Conservation (phyloP, 2,113 vertebrate species). For the Spilogale gracilis region DNA sequence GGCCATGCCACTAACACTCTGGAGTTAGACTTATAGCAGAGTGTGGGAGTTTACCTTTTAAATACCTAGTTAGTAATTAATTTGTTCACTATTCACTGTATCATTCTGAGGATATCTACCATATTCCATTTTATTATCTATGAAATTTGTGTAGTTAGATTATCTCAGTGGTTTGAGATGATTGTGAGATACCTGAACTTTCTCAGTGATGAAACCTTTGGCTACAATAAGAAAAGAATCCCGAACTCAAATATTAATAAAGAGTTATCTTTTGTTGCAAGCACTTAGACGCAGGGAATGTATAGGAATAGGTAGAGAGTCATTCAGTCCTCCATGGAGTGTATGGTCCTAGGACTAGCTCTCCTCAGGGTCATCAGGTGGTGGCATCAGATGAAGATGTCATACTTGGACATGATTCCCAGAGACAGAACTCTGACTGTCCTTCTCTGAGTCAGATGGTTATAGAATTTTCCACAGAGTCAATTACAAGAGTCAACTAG, state of each 20-base stretch:
- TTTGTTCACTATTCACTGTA: neutral
- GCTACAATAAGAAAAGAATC: neutral
- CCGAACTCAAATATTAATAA: neutral
- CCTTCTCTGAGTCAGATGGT: neutral
- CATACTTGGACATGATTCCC: neutral
- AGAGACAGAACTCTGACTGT: neutral
- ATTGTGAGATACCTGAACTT: neutral
- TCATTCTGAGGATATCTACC: neutral
- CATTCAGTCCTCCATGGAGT: neutral
- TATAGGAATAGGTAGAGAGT: neutral
- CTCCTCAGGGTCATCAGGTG: neutral
- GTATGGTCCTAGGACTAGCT: neutral
- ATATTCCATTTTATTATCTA: neutral
- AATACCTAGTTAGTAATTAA: neutral
- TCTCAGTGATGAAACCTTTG: neutral
- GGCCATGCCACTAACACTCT: neutral
- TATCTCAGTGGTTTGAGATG: neutral
- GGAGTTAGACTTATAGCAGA: neutral
- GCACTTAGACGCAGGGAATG: neutral
- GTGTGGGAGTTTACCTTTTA: neutral
- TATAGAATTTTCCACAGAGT: neutral
- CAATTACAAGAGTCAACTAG: neutral
- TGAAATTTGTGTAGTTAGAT: neutral
- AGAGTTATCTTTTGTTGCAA: neutral
- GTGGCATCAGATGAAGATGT: neutral